A percentile compares a stretch with the other conserved stretches of the same genome.
These are phyloP conservation scores for Rhinopomastus cyanomelas DNA, from an alignment of 2,113 vertebrate species.

Conservation along the genomic window DNA sequence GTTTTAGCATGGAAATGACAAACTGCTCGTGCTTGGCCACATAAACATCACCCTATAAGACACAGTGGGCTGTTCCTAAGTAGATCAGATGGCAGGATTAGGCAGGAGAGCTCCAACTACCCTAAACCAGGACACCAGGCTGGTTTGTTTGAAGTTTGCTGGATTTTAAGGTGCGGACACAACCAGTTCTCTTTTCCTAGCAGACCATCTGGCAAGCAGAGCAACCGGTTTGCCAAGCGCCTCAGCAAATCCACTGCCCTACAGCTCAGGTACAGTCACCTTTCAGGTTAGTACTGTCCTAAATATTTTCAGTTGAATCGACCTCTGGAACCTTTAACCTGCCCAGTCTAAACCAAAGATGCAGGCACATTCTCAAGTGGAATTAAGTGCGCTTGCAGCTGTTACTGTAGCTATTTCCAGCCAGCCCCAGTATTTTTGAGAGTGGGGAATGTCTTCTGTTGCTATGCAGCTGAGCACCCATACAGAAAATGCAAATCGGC, in stretches of 20 bases:
- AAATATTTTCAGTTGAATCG: background rate
- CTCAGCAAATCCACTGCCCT: background rate
- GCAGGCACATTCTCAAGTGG: background rate
- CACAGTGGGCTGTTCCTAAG: background rate
- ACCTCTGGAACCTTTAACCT: background rate
- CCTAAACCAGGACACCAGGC: background rate
- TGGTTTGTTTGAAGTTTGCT: background rate
- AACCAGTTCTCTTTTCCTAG: background rate
- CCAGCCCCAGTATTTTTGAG: background rate
- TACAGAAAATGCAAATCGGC: background rate
- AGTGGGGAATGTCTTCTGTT: background rate
- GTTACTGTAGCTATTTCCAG: background rate
- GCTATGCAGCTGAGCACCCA: background rate
- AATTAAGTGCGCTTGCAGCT: slow-evolving; percentile 19
- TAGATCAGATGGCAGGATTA: background rate
- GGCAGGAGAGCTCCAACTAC: background rate
- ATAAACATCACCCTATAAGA: background rate
- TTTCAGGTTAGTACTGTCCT: background rate
- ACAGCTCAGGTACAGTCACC: background rate
- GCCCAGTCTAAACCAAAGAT: background rate
- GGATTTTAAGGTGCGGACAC: background rate
- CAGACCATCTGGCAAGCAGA: background rate
- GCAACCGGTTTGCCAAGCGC: background rate
- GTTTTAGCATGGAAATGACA: background rate
- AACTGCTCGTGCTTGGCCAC: background rate